Evolutionary conservation across 2,888 invertebrate genomes (phyloP).

Genomic region (Actias luna): DNA sequence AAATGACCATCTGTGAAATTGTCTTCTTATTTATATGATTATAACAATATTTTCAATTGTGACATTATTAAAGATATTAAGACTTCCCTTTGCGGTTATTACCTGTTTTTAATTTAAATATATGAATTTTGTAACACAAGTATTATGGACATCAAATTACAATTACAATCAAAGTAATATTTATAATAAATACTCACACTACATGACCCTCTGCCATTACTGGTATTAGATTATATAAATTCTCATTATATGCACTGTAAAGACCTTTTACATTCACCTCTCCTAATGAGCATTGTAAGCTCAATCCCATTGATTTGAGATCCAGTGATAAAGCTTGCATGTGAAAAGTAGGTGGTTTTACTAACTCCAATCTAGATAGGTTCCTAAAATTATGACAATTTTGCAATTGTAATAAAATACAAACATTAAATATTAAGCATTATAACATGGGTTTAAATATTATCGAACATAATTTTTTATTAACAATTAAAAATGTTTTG

Average conservation of each 20-base stretch:
- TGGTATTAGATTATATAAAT: slow-evolving; percentile 72
- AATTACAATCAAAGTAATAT: neutral
- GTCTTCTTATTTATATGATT: no score
- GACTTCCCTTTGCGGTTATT: no score
- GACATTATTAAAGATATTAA: no score
- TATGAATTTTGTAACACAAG: neutral
- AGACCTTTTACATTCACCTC: slow-evolving; percentile 70
- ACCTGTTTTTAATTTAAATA: neutral
- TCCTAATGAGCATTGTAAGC: slow-evolving; percentile 66
- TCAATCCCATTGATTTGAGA: slow-evolving; percentile 67
- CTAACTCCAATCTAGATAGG: slow-evolving; percentile 62
- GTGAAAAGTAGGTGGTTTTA: slow-evolving; percentile 70
- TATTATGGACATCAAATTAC: no score
- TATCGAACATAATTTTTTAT: no score
- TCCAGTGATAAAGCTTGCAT: slow-evolving; percentile 64
- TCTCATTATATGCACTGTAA: slow-evolving; percentile 75
- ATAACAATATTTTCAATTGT: no score
- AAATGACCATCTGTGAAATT: no score
- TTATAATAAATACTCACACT: slow-evolving; percentile 54
- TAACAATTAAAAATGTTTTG: no score
- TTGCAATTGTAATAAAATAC: no score
- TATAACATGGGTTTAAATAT: no score
- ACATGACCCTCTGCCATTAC: slow-evolving; percentile 75
- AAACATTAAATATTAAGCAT: no score
- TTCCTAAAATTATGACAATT: no score